Base-by-base conservation (phyloP, 2,888 invertebrate species). In the Ischnura elegans region DNA sequence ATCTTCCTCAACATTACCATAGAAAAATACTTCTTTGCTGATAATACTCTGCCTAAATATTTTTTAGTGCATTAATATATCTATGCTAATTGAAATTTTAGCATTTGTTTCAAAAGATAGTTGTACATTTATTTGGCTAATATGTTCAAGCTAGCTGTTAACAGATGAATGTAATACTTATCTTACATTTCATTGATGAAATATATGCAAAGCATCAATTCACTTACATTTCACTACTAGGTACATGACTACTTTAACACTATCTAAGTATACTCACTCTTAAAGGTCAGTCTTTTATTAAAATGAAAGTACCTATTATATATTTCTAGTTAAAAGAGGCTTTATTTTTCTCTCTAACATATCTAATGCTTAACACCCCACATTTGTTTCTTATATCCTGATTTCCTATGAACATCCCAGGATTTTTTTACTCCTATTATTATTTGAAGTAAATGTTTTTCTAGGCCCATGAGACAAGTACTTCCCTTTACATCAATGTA, bases 21-120 rank as follows among this genome's bases (percentile, higher is more conserved):
- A 90, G 90, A 90, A 90, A 90, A 90, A 90, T 90, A 90, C 55
- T 90, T 90, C 90, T 55, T 90, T n/a, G n/a, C 61, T 45, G 90
- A 66, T 61, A 90, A 90, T 42, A 61, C 5, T 90, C 61, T 66
- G 42, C 25, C 66, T 90, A 21, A 25, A 43, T 43, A 90, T 43
- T 55, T 42, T 47, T n/a, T 42, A 61, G 90, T 90, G 66, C 66
- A 90, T 90, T 66, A 13, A 43, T 21, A 42, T 90, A 43, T 43
- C 43, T 51, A 19, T 51, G 19, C 61, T 90, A 43, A 43, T 43
- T 55, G 16, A 43, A 61, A 90, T 90, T 36, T 21, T 61, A 19
- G 43, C 61, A 43, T 87, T 55, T 61, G 45, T 66, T 90, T 55
- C n/a, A 21, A 45, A 42, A 45, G 61, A 36, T 90, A 66, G 61